Percentiles rank a stretch among this genome's conserved stretches.
phyloP scores from a whole-genome alignment of 2,888 invertebrate genomes.

The Chouioia cunea region DNA sequence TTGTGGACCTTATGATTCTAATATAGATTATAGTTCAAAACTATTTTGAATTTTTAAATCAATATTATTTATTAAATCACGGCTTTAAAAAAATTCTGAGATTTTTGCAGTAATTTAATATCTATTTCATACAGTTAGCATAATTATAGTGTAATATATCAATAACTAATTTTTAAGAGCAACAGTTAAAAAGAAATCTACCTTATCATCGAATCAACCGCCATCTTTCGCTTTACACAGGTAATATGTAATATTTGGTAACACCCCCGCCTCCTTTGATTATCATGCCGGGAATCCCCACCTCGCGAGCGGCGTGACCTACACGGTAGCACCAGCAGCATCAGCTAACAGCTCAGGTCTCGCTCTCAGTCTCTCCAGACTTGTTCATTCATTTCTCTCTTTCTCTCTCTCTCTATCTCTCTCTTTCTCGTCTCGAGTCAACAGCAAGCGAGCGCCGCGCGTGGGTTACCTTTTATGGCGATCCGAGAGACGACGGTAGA shows the following conservation, averaged over 20 bases:
- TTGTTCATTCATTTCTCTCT: constrained; percentile 6
- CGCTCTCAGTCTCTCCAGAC: constrained; percentile 12
- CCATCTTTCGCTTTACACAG: neutral
- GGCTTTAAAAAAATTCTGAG: too few species aligned
- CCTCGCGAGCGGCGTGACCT: neutral
- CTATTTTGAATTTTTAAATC: too few species aligned
- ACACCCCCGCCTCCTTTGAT: neutral
- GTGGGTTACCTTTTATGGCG: constrained; percentile 67
- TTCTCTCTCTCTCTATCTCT: neutral
- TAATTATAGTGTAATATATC: too few species aligned
- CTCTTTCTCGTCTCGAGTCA: neutral
- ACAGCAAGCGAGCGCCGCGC: constrained; percentile 31
- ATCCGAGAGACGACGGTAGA: constrained; percentile 54
- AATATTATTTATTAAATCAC: too few species aligned
- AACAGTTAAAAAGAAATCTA: too few species aligned
- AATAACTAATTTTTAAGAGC: too few species aligned
- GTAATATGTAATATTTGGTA: too few species aligned
- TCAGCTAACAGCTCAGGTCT: neutral
- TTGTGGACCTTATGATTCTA: too few species aligned
- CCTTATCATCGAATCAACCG: too few species aligned
- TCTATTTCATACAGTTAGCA: too few species aligned
- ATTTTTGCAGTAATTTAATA: too few species aligned
- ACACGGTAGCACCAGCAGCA: neutral
- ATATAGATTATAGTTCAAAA: too few species aligned
- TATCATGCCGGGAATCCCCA: neutral